Evolutionary conservation across 2,888 invertebrate species (phyloP), one percentile per base, ranked within the genome.

Genomic region (Panzeria rudis): DNA sequence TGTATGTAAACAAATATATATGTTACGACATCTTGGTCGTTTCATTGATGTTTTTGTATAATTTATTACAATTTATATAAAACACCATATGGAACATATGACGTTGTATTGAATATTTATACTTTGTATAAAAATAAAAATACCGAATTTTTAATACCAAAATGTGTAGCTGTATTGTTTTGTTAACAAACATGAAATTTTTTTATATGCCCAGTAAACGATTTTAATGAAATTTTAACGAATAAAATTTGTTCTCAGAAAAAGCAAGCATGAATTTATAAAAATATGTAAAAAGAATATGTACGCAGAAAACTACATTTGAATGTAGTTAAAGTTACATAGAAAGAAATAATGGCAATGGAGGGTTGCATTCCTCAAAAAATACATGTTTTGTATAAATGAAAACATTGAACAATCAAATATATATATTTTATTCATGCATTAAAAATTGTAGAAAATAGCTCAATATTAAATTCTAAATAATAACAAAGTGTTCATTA

Each of bases 61-160:
- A 80, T 73, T 80, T 73, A 80, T 66, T 64, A 66, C 79, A 72
- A 23, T 8, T n/a, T 15, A 41, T 11, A 62, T 62, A 32, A 79
- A 72, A 72, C 6, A 41, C 35, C 47, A 80, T 56, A 56, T 64
- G 72, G 56, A 80, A 32, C 72, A 80, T 47, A 80, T 50, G 79
- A 20, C 23, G 41, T 69, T 25, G 44, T 52, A 52, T 41, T 35
- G 64, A 72, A 79, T 72, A 79, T 79, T 72, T 79, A 68, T 32
- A 29, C 5, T 13, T 59, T 23, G 15, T 56, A 35, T 2, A 32
- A 76, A 32, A 66, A 29, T 75, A 6, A 41, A 6, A 15, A 23
- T 11, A n/a, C 23, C 38, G 23, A 17, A 29, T 47, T 47, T 47
- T 72, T 59, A 29, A 11, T 44, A 11, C 23, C 20, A 23, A 23